A percentile compares a stretch with the other conserved stretches of the same genome.
Conservation (phyloP, 2,888 invertebrate genomes). For the Pseudoips prasinana region DNA sequence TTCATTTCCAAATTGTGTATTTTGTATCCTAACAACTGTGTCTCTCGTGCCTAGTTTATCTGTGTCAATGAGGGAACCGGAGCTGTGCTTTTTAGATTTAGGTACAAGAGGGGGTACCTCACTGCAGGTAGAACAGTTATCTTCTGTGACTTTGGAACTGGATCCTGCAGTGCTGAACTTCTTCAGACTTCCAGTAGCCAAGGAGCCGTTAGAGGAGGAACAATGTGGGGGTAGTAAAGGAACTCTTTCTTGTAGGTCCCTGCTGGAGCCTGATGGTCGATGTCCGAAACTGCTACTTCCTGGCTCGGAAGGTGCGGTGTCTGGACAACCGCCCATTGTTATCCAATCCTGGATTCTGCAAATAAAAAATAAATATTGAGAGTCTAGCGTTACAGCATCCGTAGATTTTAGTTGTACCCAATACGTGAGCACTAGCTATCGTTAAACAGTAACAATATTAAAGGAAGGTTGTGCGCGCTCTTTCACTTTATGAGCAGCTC, state of each 20-base stretch:
- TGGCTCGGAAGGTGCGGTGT: slow-evolving; percentile 54
- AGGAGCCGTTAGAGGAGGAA: slow-evolving; percentile 72
- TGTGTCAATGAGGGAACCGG: slow-evolving; percentile 69
- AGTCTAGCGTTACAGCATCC: no score
- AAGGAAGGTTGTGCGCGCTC: no score
- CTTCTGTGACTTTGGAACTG: slow-evolving; percentile 57
- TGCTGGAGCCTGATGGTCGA: slow-evolving; percentile 50
- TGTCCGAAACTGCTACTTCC: slow-evolving; percentile 57
- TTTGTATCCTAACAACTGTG: slow-evolving; percentile 71
- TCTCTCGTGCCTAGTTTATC: slow-evolving; percentile 68
- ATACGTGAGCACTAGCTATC: no score
- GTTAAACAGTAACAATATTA: no score
- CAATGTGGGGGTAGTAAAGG: slow-evolving; percentile 71
- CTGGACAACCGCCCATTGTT: slow-evolving; percentile 67
- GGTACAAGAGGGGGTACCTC: slow-evolving; percentile 70
- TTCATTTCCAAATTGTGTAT: slow-evolving; percentile 66
- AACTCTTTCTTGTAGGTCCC: slow-evolving; percentile 66
- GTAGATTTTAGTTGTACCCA: no score
- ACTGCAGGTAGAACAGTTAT: slow-evolving; percentile 67
- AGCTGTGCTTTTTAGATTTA: slow-evolving; percentile 70
- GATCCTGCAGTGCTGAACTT: slow-evolving; percentile 64
- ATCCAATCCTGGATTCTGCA: slow-evolving; percentile 66
- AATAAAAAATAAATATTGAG: no score
- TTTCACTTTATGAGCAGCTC: no score
- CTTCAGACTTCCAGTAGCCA: slow-evolving; percentile 67